phyloP scores from a whole-genome alignment of 2,797 vertebrate genomes.

The Euthynnus affinis region DNA sequence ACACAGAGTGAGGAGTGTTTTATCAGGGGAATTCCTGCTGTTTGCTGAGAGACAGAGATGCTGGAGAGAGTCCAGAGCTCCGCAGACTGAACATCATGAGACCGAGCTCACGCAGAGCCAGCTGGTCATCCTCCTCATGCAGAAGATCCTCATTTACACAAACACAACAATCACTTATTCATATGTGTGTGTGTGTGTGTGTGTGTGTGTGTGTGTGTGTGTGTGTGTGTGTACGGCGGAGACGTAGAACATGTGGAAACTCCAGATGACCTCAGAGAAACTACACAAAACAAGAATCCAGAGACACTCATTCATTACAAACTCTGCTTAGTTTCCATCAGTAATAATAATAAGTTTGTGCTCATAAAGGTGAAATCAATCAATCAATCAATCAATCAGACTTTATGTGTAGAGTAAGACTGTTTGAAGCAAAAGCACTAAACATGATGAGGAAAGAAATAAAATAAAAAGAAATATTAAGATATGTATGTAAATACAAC shows the following conservation, averaged over 20 bases:
- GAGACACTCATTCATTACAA: no score
- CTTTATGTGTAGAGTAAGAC: no score
- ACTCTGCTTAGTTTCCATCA: not conserved
- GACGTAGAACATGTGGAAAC: not conserved
- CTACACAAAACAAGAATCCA: not conserved
- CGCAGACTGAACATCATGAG: slow-evolving; percentile 44
- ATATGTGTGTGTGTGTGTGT: no score
- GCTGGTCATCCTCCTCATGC: slow-evolving; percentile 24
- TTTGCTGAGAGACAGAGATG: not conserved
- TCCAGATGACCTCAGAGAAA: not conserved
- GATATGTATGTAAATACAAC: no score
- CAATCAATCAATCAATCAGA: no score
- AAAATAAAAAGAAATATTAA: no score
- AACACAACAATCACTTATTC: slow-evolving; percentile 34
- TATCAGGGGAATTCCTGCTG: slow-evolving; percentile 7
- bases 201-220: no score
- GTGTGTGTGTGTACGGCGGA: not conserved
- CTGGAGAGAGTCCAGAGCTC: slow-evolving; percentile 5
- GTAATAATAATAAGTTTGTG: no score
- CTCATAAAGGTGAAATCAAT: no score
- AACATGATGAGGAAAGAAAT: no score
- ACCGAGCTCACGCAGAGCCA: slow-evolving; percentile 36
- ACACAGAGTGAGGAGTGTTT: not conserved
- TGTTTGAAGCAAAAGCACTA: no score
- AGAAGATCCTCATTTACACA: slow-evolving; percentile 29